Conservation (phyloP, 2,888 invertebrate species). For the Oxytorus armatus region DNA sequence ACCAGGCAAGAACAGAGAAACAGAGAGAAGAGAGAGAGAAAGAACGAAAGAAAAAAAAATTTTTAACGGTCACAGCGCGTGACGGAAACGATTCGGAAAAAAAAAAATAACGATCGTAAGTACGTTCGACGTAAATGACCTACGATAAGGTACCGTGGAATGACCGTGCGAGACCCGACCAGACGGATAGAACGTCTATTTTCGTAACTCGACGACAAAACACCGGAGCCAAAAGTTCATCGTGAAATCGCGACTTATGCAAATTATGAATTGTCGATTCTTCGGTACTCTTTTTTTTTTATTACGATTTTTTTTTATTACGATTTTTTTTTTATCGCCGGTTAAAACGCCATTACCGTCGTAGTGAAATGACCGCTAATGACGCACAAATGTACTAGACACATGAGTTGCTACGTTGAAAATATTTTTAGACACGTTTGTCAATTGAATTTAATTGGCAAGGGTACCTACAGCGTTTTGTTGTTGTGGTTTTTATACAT, state of each 20-base stretch:
- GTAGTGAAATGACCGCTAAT: too few species aligned
- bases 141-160: constrained; percentile 68
- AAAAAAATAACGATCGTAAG: constrained; percentile 24
- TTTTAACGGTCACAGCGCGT: constrained; percentile 44
- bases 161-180: constrained; percentile 36
- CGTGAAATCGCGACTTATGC: constrained; percentile 6
- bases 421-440: too few species aligned
- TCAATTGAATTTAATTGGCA: too few species aligned
- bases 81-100: constrained; percentile 53
- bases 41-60: too few species aligned
- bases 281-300: constrained; percentile 9
- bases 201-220: constrained; percentile 54
- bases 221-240: neutral
- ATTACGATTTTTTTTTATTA: too few species aligned
- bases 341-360: too few species aligned
- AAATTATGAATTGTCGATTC: constrained; percentile 17
- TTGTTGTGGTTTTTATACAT: too few species aligned
- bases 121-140: constrained; percentile 57
- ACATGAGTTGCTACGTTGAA: too few species aligned
- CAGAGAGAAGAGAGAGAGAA: neutral
- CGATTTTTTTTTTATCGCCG: too few species aligned
- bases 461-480: too few species aligned
- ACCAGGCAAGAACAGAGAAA: constrained; percentile 8
- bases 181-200: constrained; percentile 57
- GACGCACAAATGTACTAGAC: too few species aligned